Conservation (phyloP, 2,888 invertebrate genomes). For the Sinohyriopsis cumingii region DNA sequence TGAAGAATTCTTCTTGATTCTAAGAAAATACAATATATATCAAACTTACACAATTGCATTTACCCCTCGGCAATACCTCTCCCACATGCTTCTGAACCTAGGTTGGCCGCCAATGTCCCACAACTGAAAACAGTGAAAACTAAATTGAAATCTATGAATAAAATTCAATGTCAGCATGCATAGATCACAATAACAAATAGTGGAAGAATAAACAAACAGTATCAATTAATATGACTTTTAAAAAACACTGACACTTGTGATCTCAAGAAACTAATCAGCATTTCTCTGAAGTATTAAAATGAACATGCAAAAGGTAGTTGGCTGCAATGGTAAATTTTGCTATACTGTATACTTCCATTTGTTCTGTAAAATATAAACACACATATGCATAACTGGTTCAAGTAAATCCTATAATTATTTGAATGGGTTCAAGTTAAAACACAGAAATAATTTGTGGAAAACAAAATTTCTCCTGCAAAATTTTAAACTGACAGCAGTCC, state of each 20-base stretch:
- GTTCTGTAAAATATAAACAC: background rate
- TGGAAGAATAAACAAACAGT: background rate
- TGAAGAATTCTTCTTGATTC: too few species aligned
- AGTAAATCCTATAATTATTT: too few species aligned
- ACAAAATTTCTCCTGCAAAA: too few species aligned
- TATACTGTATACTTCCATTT: background rate
- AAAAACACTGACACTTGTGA: background rate
- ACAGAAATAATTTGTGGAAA: too few species aligned
- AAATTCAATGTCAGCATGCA: background rate
- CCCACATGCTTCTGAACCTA: slow-evolving; percentile 99
- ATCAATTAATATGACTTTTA: background rate
- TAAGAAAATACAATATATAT: background rate
- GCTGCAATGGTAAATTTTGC: too few species aligned
- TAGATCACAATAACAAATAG: background rate
- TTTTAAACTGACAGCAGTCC: too few species aligned
- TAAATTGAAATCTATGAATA: background rate
- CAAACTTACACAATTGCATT: slow-evolving; percentile 91
- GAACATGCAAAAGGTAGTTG: background rate
- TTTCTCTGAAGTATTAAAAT: background rate
- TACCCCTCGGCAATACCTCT: slow-evolving; percentile 99
- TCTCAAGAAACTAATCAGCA: background rate
- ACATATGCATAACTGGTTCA: too few species aligned
- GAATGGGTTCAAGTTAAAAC: too few species aligned
- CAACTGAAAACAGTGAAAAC: slow-evolving; percentile 74
- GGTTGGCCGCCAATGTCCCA: slow-evolving; percentile 99